Evolutionary conservation across 2,113 vertebrate genomes (phyloP), one percentile per base, ranked within the genome.

Genomic region (Scolopax mira): DNA sequence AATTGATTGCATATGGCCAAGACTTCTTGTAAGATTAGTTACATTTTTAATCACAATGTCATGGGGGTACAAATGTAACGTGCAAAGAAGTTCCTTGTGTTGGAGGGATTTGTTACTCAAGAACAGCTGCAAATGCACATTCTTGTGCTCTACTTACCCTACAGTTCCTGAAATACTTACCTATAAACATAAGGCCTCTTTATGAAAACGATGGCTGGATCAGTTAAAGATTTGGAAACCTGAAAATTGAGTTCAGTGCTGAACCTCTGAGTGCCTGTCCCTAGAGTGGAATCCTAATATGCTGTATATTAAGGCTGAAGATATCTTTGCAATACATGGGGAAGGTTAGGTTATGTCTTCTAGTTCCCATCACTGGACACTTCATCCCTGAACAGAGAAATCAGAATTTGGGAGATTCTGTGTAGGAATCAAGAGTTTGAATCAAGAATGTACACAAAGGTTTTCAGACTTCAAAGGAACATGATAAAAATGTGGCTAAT

Each of bases 1-100:
- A 92, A 96, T 30, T 75, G 73, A 93, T 81, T 86, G 44, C 65
- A 42, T 87, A 84, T 85, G 83, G 23, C 49, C n/a, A 27, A 92
- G 83, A 27, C 65, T 81, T 94, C 60, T 21, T 78, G 72, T 84
- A 72, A 57, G 73, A 72, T 93, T 81, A 92, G 79, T 75, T 88
- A 52, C 9, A 9, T 57, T 84, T 96, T 93, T 65, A 87, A 93
- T 83, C 73, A 78, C 69, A 72, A 58, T 70, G 25, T 58, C 77
- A 42, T 0, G 6, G 24, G 31, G 9, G 5, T 37, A n/a, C 33
- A n/a, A 66, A 83, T 1, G 23, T 22, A 58, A 72, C 57, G 8
- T 48, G 39, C 46, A 44, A 13, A 65, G 71, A 58, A 83, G 17
- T 3, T 84, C 41, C 31, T 31, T 7, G 15, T 10, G 28, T 37